phyloP scores from a whole-genome alignment of 2,888 invertebrate species.

The Rosalia funebris region DNA sequence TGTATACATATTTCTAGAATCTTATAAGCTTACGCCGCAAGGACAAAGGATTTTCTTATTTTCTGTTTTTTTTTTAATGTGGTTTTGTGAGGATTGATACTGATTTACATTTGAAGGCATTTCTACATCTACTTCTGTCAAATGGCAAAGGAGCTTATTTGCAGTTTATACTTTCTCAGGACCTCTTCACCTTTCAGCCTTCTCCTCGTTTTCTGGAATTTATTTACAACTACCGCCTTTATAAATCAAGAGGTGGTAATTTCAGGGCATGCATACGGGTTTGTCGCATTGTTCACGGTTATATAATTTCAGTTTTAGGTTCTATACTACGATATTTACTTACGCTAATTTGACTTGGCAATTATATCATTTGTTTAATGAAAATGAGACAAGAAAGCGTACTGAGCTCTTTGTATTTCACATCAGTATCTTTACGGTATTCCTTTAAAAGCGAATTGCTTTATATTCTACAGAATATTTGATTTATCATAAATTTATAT shows the following conservation, averaged over 20 bases:
- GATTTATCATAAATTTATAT: no score
- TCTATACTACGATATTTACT: neutral
- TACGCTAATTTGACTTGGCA: neutral
- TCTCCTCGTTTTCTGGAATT: slow-evolving; percentile 10
- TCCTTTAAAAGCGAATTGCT: no score
- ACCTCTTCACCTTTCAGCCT: slow-evolving; percentile 20
- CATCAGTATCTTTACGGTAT: no score
- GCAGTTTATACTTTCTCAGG: slow-evolving; percentile 18
- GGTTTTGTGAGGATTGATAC: slow-evolving; percentile 20
- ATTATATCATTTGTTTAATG: neutral
- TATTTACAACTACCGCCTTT: slow-evolving; percentile 15
- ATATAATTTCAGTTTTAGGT: neutral
- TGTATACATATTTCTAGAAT: slow-evolving; percentile 41
- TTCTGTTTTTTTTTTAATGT: slow-evolving; percentile 32
- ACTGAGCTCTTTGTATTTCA: no score
- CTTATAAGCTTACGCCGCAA: slow-evolving; percentile 39
- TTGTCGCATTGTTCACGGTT: neutral
- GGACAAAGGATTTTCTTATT: slow-evolving; percentile 43
- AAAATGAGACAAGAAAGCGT: no score
- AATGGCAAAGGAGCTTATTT: slow-evolving; percentile 23
- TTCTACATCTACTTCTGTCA: slow-evolving; percentile 6
- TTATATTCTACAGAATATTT: no score
- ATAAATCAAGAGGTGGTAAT: slow-evolving; percentile 13
- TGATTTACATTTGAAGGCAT: slow-evolving; percentile 25
- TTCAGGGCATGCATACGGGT: slow-evolving; percentile 5